Percentiles rank a stretch among this genome's conserved stretches.
These are phyloP conservation scores for Habroteleia sp. DNA, from an alignment of 2,888 invertebrate species.

Conservation along the genomic window DNA sequence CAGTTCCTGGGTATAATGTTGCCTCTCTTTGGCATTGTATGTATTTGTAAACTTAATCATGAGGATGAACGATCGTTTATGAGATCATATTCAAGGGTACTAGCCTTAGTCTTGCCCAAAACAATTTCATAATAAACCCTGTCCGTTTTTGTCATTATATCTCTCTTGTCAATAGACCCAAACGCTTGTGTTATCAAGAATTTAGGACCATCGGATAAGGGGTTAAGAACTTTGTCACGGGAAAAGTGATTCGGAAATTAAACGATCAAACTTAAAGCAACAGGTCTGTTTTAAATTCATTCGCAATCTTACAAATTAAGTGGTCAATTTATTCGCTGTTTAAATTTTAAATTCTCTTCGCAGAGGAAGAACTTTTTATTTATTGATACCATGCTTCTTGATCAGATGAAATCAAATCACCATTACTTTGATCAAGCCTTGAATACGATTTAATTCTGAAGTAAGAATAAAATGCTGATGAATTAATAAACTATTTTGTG, in stretches of 20 bases:
- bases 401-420: too few species aligned
- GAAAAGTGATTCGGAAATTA: conserved; percentile 12
- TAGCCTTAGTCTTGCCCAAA: conserved; percentile 8
- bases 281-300: conserved; percentile 49
- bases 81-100: conserved; percentile 31
- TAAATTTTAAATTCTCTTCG: conserved; percentile 23
- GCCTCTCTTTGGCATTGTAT: conserved; percentile 23
- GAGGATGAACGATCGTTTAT: conserved; percentile 29
- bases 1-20: conserved; percentile 39
- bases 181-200: conserved; percentile 20
- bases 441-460: too few species aligned
- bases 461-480: too few species aligned
- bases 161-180: conserved; percentile 4
- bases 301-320: conserved; percentile 34
- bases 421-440: too few species aligned
- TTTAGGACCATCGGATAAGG: conserved; percentile 10
- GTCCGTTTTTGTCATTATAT: conserved; percentile 22
- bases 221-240: conserved; percentile 14
- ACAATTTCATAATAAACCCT: conserved; percentile 23
- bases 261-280: conserved; percentile 33
- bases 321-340: conserved; percentile 33
- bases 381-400: too few species aligned
- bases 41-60: conserved; percentile 42
- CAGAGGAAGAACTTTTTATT: too few species aligned
- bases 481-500: too few species aligned